Conservation (phyloP, 2,888 invertebrate genomes). For the Athalia circularis region DNA sequence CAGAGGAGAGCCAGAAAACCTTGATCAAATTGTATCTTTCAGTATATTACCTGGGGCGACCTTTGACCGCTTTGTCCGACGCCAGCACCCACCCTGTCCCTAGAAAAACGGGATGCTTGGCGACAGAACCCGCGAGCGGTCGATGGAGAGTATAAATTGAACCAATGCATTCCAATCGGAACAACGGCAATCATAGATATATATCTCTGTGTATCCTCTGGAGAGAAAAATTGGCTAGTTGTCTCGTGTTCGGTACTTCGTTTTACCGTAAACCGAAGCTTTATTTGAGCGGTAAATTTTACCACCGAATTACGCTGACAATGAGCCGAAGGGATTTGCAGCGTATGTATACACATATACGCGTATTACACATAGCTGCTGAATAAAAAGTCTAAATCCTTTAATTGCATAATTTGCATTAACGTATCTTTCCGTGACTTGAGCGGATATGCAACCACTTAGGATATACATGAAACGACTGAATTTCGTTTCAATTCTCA, state of each 20-base stretch:
- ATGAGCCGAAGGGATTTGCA: no score
- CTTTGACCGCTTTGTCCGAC: constrained; percentile 23
- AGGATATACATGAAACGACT: neutral
- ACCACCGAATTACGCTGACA: no score
- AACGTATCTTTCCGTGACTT: neutral
- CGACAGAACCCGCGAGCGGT: neutral
- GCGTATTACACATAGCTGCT: neutral
- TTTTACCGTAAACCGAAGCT: neutral
- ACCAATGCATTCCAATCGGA: constrained; percentile 19
- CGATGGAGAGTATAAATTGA: constrained; percentile 29
- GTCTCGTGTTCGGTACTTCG: no score
- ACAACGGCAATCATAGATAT: neutral
- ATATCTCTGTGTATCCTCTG: neutral
- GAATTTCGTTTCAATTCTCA: neutral
- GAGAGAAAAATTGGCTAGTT: neutral
- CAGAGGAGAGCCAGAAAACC: neutral
- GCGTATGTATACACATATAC: no score
- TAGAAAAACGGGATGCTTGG: neutral
- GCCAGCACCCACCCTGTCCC: neutral
- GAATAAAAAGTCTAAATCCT: neutral
- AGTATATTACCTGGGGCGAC: constrained; percentile 30
- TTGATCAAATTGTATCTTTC: constrained; percentile 37
- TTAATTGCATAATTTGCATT: neutral
- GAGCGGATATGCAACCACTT: neutral
- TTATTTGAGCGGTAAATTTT: no score